Conservation (phyloP, 2,888 invertebrate species). For the Tenthredo scrophulariae region DNA sequence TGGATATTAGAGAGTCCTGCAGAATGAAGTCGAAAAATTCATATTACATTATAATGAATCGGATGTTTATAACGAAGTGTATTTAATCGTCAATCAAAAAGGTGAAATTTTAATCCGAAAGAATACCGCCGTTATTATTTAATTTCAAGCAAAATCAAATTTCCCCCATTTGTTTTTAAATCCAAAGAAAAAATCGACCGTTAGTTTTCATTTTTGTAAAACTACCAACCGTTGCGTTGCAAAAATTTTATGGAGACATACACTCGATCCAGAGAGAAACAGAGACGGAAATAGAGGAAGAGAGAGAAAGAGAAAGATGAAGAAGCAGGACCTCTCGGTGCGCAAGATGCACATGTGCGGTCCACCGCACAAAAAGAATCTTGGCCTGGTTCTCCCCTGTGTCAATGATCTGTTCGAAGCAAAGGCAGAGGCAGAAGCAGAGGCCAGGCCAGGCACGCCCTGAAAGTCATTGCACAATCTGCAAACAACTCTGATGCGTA, state of each 20-base stretch:
- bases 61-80: background rate
- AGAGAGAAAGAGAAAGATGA: background rate
- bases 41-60: background rate
- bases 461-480: conserved; percentile 9
- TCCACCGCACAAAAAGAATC: conserved; percentile 33
- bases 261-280: background rate
- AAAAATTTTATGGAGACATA: background rate
- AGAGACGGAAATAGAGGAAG: background rate
- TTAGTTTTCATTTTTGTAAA: background rate
- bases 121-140: background rate
- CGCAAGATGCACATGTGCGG: conserved; percentile 31
- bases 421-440: conserved; percentile 12
- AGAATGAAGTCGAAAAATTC: background rate
- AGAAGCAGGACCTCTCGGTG: conserved; percentile 19
- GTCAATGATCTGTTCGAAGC: conserved; percentile 40
- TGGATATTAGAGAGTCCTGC: background rate
- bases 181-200: background rate
- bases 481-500: background rate
- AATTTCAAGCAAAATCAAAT: background rate
- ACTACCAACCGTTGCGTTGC: background rate
- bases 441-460: conserved; percentile 28
- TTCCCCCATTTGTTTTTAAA: background rate
- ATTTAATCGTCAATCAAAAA: background rate
- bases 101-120: background rate
- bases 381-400: conserved; percentile 28